These are phyloP conservation scores for Crypturellus tataupa DNA, from an alignment of 2,797 vertebrate genomes.

Conservation along the genomic window DNA sequence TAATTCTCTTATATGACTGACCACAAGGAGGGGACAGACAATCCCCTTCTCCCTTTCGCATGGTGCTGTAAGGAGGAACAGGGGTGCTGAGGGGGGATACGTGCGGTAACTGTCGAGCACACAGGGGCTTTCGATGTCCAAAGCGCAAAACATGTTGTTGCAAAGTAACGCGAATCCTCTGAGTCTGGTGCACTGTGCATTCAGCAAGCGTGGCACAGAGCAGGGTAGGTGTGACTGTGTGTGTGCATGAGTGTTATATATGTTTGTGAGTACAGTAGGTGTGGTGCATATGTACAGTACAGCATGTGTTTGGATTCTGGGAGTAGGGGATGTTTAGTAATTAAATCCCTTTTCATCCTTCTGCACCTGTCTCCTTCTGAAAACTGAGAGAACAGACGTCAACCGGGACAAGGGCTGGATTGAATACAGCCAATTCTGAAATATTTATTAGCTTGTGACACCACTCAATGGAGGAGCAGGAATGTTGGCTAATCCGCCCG, in stretches of 20 bases:
- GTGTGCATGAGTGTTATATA: conserved; percentile 30
- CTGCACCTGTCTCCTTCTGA: conserved; percentile 96
- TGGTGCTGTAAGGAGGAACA: not conserved
- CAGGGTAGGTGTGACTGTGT: conserved; percentile 45
- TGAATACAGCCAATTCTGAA: conserved; percentile 96
- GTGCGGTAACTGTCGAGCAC: not conserved
- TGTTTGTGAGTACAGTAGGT: conserved; percentile 53
- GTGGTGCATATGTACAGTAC: conserved; percentile 75
- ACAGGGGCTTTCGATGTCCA: not conserved
- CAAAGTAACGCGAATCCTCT: not conserved
- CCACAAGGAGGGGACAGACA: conserved; percentile 8
- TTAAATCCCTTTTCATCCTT: conserved; percentile 95
- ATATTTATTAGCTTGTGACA: conserved; percentile 99
- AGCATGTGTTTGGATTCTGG: conserved; percentile 82
- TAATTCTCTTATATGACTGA: not conserved
- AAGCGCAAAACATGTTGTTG: not conserved
- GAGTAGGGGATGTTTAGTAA: conserved; percentile 92
- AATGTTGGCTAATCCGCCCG: conserved; percentile 89
- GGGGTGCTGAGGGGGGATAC: not conserved
- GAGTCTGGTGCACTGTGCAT: not conserved
- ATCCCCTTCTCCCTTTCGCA: not conserved
- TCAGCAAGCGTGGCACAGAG: not conserved
- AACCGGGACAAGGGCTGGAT: conserved; percentile 88
- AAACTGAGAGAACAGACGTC: conserved; percentile 94
- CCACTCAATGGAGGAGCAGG: conserved; percentile 89